Evolutionary conservation across 2,888 invertebrate species (phyloP).

Genomic region (Cremastinae sp.): DNA sequence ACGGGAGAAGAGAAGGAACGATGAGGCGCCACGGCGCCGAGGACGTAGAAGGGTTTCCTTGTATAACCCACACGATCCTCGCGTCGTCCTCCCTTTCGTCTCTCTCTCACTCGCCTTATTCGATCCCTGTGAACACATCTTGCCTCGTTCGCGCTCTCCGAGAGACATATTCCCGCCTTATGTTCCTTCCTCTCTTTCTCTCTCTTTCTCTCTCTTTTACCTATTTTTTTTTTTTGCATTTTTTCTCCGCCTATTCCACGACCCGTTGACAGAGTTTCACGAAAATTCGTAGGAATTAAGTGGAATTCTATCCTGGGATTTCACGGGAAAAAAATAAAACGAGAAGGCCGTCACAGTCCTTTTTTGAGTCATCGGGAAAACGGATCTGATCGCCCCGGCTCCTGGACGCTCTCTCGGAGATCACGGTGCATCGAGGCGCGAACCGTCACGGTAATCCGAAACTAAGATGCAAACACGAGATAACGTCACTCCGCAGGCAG

Average conservation of each 20-base stretch:
- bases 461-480: slow-evolving; percentile 75
- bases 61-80: slow-evolving; percentile 72
- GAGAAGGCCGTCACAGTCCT: slow-evolving; percentile 39
- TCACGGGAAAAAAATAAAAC: slow-evolving; percentile 4
- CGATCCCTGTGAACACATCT: slow-evolving; percentile 41
- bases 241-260: background rate
- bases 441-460: slow-evolving; percentile 71
- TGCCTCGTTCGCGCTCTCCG: slow-evolving; percentile 49
- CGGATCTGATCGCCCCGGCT: slow-evolving; percentile 35
- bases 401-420: slow-evolving; percentile 52
- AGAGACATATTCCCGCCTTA: slow-evolving; percentile 53
- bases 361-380: slow-evolving; percentile 49
- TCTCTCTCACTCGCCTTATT: slow-evolving; percentile 27
- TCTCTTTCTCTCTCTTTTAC: slow-evolving; percentile 9
- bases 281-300: slow-evolving; percentile 38
- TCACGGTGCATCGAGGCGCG: slow-evolving; percentile 65
- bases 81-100: slow-evolving; percentile 50
- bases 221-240: slow-evolving; percentile 28
- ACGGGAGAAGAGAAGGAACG: slow-evolving; percentile 67
- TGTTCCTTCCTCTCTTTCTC: slow-evolving; percentile 33
- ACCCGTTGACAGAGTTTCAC: slow-evolving; percentile 39
- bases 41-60: slow-evolving; percentile 80
- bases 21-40: slow-evolving; percentile 80
- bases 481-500: slow-evolving; percentile 63
- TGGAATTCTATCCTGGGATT: slow-evolving; percentile 43